Evolutionary conservation across 2,113 vertebrate genomes (phyloP).

Genomic region (Grammomys dolichurus): DNA sequence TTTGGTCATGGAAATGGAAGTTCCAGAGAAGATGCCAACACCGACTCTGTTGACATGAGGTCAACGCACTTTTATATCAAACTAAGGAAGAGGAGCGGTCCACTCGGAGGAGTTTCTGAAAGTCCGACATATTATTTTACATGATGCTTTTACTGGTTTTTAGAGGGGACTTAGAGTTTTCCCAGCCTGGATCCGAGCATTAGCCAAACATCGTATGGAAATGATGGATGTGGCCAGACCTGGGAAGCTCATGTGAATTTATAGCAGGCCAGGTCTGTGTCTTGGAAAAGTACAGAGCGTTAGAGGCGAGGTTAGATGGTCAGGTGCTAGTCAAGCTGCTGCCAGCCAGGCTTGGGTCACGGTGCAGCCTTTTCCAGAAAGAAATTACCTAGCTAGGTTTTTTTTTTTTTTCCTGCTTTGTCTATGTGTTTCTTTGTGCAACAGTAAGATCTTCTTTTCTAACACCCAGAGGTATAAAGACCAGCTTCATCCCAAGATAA

Average conservation of each 20-base stretch:
- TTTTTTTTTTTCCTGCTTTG: not conserved
- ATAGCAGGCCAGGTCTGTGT: not conserved
- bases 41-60: not conserved
- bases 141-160: not conserved
- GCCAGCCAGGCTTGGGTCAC: not conserved
- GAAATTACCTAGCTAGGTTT: not conserved
- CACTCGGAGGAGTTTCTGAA: not conserved
- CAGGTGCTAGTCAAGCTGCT: not conserved
- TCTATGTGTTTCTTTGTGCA: not conserved
- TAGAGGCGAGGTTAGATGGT: not conserved
- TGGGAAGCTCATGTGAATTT: not conserved
- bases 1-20: not conserved
- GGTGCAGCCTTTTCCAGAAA: not conserved
- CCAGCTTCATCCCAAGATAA: not conserved
- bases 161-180: not conserved
- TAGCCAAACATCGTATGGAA: not conserved
- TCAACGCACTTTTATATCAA: not conserved
- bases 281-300: not conserved
- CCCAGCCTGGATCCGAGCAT: not conserved
- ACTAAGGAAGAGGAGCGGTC: not conserved
- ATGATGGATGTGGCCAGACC: not conserved
- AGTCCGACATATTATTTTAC: not conserved
- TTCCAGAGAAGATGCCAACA: not conserved
- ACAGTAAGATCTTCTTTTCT: not conserved
- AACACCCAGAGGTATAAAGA: not conserved